Evolutionary conservation across 2,888 invertebrate species (phyloP).

Genomic region (Leistus spinibarbis): DNA sequence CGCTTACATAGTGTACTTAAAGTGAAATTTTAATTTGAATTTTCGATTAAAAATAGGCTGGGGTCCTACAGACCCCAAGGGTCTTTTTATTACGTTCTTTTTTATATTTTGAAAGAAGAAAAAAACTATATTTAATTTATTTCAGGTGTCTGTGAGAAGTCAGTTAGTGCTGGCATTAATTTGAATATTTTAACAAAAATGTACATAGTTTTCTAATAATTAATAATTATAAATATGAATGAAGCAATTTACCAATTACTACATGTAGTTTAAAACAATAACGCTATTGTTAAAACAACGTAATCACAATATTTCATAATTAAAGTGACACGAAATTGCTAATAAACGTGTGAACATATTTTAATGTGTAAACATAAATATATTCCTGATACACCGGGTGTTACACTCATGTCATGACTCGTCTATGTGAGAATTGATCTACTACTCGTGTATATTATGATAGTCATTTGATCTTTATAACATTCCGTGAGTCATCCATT

Average conservation of each 20-base stretch:
- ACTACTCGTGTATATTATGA: background rate
- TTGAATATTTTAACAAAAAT: background rate
- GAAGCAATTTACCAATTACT: background rate
- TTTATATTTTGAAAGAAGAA: too few relatives aligned
- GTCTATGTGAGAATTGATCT: background rate
- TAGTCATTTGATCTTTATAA: background rate
- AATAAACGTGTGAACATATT: background rate
- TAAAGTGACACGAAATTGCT: background rate
- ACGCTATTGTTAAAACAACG: background rate
- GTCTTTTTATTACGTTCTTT: too few relatives aligned
- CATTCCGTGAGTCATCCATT: background rate
- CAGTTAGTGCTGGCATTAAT: background rate
- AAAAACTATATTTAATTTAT: too few relatives aligned
- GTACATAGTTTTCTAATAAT: background rate
- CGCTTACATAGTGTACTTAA: too few relatives aligned
- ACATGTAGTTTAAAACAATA: background rate
- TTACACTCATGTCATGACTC: background rate
- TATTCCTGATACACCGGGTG: background rate
- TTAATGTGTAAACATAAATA: background rate
- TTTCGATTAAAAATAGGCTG: too few relatives aligned
- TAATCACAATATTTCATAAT: background rate
- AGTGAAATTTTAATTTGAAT: too few relatives aligned
- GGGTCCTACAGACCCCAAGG: too few relatives aligned
- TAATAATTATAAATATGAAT: background rate
- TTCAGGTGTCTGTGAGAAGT: background rate